A percentile compares a stretch with the other conserved stretches of the same genome.
Evolutionary conservation across 2,888 invertebrate genomes (phyloP).

Genomic region (Cantharis rufa): DNA sequence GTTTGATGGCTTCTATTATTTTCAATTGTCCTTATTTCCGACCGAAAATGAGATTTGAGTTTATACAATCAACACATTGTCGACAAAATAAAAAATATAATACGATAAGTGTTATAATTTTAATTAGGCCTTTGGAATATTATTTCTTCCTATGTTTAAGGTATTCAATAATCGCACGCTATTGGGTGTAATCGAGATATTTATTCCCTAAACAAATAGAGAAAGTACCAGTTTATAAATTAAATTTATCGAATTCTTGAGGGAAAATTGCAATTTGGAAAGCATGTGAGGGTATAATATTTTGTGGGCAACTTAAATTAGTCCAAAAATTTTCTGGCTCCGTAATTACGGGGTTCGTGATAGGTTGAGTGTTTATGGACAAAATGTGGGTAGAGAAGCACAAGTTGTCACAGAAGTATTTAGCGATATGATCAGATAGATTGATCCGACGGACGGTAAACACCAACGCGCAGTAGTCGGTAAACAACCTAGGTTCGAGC

Average conservation of each 20-base stretch:
- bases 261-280: background rate
- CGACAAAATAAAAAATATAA: background rate
- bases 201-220: conserved; percentile 18
- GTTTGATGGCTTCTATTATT: background rate
- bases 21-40: background rate
- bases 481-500: background rate
- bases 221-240: conserved; percentile 1
- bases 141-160: too few relatives aligned
- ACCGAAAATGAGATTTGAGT: background rate
- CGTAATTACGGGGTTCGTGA: background rate
- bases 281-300: background rate
- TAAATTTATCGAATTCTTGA: background rate
- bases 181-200: conserved; percentile 19
- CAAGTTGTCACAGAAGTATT: background rate
- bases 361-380: background rate
- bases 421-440: background rate
- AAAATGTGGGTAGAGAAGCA: background rate
- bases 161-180: conserved; percentile 3
- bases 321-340: too few relatives aligned
- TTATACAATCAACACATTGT: background rate
- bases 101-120: too few relatives aligned
- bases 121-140: too few relatives aligned
- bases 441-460: background rate
- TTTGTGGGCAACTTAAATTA: background rate
- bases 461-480: background rate